Evolutionary conservation across 2,888 invertebrate genomes (phyloP), one percentile per base, ranked within the genome.

Genomic region (Pegoplata infirma): DNA sequence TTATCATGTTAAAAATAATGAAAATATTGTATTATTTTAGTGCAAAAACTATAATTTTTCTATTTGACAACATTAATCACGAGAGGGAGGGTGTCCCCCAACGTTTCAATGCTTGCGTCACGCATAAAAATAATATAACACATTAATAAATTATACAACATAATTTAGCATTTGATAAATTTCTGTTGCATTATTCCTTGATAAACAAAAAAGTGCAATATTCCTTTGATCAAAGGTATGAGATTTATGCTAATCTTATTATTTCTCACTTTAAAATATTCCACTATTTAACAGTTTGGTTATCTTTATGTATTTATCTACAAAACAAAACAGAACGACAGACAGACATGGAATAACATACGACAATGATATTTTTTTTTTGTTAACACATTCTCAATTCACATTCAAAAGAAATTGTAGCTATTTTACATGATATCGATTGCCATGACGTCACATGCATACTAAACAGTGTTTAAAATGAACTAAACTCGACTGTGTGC

Each of bases 381-480:
- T n/a, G n/a, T n/a, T n/a, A n/a, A 25, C 25, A 25, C 25, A 25
- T 6, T n/a, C 3, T n/a, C 36, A 12, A 32, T 32, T 10, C 32
- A 40, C 36, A 40, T 40, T 40, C 14, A 72, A 72, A 63, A 14
- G 25, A 72, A 67, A 77, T 44, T 68, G 32, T 64, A 67, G 63
- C 76, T 81, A 49, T 71, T 81, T 82, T 82, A 76, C 81, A 80
- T 80, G 81, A 80, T 76, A 82, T 83, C 76, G 83, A 83, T 82
- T 82, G 79, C 53, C 76, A 68, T 81, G 81, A 80, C 80, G 67
- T 80, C 76, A 68, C 69, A 47, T 53, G 80, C 78, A 79, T 76
- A 71, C 69, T 55, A 76, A 77, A 68, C 28, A 46, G 23, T 56
- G 16, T 10, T 14, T n/a, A n/a, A 53, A 56, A 61, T 59, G 53